phyloP scores from a whole-genome alignment of 2,113 vertebrate genomes.

The Nothocercus nigrocapillus region DNA sequence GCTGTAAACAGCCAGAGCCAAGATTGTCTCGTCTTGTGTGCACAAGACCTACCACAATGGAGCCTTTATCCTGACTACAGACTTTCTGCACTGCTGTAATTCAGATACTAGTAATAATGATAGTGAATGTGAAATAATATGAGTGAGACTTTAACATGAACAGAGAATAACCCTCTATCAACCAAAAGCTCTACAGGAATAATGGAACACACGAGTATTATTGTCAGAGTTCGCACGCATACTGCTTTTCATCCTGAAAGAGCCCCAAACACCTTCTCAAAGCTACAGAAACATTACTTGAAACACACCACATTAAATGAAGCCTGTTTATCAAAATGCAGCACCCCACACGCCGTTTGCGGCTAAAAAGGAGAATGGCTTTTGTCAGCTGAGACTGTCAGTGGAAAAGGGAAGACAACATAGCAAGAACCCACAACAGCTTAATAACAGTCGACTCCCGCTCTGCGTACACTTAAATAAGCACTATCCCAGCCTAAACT shows the following conservation, averaged over 20 bases:
- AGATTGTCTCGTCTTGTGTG: constrained; percentile 27
- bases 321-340: neutral
- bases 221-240: neutral
- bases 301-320: neutral
- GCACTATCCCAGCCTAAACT: neutral
- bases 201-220: neutral
- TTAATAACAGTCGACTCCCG: neutral
- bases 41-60: constrained; percentile 22
- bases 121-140: neutral
- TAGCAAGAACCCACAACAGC: accelerated
- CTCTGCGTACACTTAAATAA: neutral
- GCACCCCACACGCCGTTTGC: neutral
- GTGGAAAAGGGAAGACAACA: neutral
- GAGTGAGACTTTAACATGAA: neutral
- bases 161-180: constrained; percentile 6
- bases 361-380: neutral
- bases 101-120: constrained; percentile 18
- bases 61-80: constrained; percentile 53
- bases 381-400: neutral
- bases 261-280: neutral
- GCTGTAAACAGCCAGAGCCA: neutral
- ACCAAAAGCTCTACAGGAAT: neutral
- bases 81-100: constrained; percentile 38
- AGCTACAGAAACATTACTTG: neutral
- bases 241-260: neutral